A percentile compares a stretch with the other conserved stretches of the same genome.
Evolutionary conservation across 2,113 vertebrate genomes (phyloP).

Genomic region (Taxidea taxus): DNA sequence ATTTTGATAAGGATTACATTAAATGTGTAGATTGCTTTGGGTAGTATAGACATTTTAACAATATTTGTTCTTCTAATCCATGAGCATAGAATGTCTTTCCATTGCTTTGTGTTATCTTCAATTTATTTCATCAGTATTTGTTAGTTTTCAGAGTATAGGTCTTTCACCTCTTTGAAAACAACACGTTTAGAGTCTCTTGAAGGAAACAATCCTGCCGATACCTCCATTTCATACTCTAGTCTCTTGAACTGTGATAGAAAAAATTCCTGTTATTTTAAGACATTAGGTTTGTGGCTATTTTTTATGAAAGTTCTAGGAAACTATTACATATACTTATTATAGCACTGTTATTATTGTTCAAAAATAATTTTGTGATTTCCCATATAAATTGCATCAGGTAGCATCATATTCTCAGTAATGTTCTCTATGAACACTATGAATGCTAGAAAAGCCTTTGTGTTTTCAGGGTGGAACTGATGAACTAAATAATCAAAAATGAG

Average conservation of each 20-base stretch:
- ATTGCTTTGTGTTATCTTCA: neutral
- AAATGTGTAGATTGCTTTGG: neutral
- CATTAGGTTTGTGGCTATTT: neutral
- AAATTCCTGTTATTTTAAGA: neutral
- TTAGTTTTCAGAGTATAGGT: neutral
- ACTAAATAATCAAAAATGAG: neutral
- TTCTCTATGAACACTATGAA: neutral
- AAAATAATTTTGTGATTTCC: neutral
- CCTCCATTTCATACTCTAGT: neutral
- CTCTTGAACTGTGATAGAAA: neutral
- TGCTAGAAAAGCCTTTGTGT: neutral
- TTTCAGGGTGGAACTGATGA: neutral
- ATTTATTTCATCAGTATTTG: neutral
- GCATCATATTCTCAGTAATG: neutral
- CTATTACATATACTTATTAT: neutral
- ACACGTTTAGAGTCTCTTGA: accelerated
- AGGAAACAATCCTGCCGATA: neutral
- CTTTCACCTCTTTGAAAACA: neutral
- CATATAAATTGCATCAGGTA: neutral
- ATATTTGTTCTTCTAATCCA: neutral
- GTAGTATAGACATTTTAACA: neutral
- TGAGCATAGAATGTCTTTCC: neutral
- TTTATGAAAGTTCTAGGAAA: neutral
- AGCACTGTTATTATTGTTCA: neutral
- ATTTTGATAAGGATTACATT: neutral